Base-by-base conservation (phyloP, 2,888 invertebrate genomes). In the Liposcelis brunnea region DNA sequence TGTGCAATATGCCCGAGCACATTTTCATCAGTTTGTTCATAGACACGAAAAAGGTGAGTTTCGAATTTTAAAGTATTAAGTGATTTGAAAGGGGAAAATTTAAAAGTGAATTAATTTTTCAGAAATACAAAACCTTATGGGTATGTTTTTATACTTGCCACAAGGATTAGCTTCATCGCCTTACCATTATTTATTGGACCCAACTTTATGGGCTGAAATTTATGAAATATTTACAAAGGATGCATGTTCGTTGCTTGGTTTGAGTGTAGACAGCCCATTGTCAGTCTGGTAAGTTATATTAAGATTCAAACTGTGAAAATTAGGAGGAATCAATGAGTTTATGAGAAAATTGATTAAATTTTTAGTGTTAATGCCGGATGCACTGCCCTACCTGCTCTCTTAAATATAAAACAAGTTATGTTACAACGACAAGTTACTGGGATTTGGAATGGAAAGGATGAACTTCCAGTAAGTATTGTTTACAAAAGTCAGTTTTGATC, bases 401-500 rank as follows among this genome's bases (percentile, higher is more conserved):
- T 95, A 49, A 94, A 91, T 65, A 89, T 97, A 52, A 84, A 85
- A 58, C 85, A 87, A 67, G 84, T 86, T 1, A 87, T 89, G 86
- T 75, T 80, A 61, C 82, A 85, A 48, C 67, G 85, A 52, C 83
- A 86, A 64, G 94, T 94, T 38, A 75, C 86, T 44, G 86, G 86
- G 45, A 90, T 95, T 55, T 95, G 95, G 94, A 85, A 80, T 56
- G 85, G 86, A 58, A 79, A 80, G 58, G 95, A 97, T 61, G 97
- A 98, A 68, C 71, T 98, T 58, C 98, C 98, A 2, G 85, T 91
- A 65, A 70, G 72, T 66, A 34, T 44, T 21, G 18, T n/a, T 3
- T 21, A 6, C 44, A 11, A 36, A 18, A 33, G 21, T n/a, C 12
- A 21, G n/a, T 11, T 46, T 38, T 40, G 32, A 18, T 14, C 18